These are phyloP conservation scores for Beaufortia kweichowensis DNA, from an alignment of 2,113 vertebrate genomes.

Conservation along the genomic window DNA sequence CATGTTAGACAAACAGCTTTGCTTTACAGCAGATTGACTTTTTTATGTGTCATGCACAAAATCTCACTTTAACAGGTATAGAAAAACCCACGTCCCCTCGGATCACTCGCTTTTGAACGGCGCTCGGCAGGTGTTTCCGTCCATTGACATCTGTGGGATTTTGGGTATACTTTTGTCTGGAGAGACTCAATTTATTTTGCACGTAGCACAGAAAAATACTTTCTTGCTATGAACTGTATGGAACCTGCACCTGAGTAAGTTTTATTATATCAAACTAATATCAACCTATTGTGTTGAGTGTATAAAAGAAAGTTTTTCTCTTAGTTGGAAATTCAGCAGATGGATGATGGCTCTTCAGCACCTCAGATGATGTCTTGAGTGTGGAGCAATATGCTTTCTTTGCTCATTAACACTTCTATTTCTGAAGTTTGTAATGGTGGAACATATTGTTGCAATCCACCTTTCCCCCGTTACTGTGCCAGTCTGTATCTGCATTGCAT, in stretches of 20 bases:
- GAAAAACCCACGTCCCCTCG: not conserved
- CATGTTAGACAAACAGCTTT: not conserved
- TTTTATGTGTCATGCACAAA: conserved; percentile 15
- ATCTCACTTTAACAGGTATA: not conserved
- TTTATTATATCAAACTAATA: not conserved
- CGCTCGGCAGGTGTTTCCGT: not conserved
- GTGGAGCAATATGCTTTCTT: conserved; percentile 33
- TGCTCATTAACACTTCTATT: conserved; percentile 52
- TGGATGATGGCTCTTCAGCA: conserved; percentile 33
- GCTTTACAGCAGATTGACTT: not conserved
- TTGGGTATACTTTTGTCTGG: not conserved
- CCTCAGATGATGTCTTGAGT: conserved; percentile 10
- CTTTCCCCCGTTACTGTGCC: conserved; percentile 2
- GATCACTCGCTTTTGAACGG: not conserved
- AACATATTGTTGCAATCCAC: conserved; percentile 39
- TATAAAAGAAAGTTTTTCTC: not conserved
- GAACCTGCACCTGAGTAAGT: not conserved
- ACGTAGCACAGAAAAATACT: not conserved
- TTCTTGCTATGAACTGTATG: not conserved
- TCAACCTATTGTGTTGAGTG: not conserved
- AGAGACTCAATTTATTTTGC: not conserved
- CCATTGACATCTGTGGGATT: conserved; percentile 28
- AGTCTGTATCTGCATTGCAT: not conserved
- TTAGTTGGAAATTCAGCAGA: conserved; percentile 24
- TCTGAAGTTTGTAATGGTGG: conserved; percentile 27